Evolutionary conservation across 1,140 invertebrate genomes (phyloP).

Genomic region (Ptiloglossa arizonensis): DNA sequence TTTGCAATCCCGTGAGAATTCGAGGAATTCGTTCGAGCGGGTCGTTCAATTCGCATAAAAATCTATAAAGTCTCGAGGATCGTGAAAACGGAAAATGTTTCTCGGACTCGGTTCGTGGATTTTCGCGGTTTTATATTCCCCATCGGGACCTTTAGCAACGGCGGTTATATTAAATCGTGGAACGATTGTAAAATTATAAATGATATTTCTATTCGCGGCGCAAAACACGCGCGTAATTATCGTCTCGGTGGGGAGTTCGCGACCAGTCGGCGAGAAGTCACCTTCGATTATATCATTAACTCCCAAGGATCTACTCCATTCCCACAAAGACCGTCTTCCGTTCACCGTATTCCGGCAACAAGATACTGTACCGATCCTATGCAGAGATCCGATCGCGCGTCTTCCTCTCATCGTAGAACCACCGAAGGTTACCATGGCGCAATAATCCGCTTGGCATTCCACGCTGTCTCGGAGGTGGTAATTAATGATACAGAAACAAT

Average conservation of each 20-base stretch:
- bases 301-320: slow-evolving; percentile 24
- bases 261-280: slow-evolving; percentile 5
- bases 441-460: slow-evolving; percentile 21
- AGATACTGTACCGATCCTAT: neutral
- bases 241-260: neutral
- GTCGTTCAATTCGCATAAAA: no score
- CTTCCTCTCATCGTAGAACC: neutral
- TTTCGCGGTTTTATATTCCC: no score
- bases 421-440: slow-evolving; percentile 5
- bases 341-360: slow-evolving; percentile 38
- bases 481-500: slow-evolving; percentile 49
- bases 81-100: neutral
- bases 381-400: slow-evolving; percentile 24
- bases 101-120: no score
- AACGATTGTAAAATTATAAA: neutral
- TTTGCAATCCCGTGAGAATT: no score
- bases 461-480: neutral
- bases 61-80: neutral
- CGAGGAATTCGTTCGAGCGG: no score
- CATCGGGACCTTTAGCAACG: neutral
- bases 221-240: neutral
- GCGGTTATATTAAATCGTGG: neutral
- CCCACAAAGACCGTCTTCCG: slow-evolving; percentile 25
- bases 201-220: neutral
- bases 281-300: slow-evolving; percentile 31